Conservation (phyloP, 1,140 invertebrate genomes). For the Calycopis cecrops region DNA sequence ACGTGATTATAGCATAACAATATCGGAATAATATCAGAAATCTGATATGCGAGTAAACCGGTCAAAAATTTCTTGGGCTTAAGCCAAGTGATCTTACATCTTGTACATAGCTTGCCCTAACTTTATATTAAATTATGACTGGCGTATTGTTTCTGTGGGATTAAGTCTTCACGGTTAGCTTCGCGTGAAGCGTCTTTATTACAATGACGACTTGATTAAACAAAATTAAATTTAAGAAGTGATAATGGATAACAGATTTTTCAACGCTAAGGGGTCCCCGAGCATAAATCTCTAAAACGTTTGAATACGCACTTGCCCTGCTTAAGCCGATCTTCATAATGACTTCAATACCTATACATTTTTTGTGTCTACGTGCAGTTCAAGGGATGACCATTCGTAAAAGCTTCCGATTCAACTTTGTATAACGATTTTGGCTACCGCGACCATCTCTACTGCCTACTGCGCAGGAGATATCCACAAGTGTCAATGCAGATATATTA, state of each 20-base stretch:
- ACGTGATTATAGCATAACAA: neutral
- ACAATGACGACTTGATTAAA: conserved; percentile 6
- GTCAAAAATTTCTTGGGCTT: conserved; percentile 4
- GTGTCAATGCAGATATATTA: no score
- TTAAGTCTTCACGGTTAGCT: neutral
- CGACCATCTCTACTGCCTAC: no score
- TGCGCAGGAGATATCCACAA: no score
- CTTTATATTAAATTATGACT: conserved; percentile 14
- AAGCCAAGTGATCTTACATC: conserved; percentile 5
- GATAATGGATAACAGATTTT: conserved; percentile 3
- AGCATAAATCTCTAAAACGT: no score
- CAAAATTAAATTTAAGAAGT: neutral
- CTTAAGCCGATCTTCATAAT: no score
- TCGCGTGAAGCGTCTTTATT: neutral
- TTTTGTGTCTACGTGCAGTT: no score
- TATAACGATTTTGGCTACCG: no score
- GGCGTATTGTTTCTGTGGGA: neutral
- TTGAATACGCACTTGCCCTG: no score
- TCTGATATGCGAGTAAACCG: conserved; percentile 9
- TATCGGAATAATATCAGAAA: no score
- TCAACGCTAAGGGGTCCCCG: neutral
- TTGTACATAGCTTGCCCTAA: conserved; percentile 14
- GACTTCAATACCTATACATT: no score
- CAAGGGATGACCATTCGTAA: no score
- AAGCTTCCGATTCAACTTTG: no score